phyloP scores from a whole-genome alignment of 1,140 invertebrate genomes.

The Pectinophora gossypiella region DNA sequence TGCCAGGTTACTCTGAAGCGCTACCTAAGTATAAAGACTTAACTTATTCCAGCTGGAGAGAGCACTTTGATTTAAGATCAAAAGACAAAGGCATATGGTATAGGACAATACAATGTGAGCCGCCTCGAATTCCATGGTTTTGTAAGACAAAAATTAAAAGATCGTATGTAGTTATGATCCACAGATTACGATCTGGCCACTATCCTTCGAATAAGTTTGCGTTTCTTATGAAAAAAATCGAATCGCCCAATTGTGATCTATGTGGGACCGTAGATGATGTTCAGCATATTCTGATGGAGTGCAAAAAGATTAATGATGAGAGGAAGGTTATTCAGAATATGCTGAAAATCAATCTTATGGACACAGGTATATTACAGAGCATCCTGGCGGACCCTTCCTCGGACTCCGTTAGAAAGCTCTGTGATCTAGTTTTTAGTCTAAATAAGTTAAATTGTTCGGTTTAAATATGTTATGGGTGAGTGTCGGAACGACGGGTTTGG shows the following conservation, averaged over 20 bases:
- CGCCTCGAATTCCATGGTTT: conserved; percentile 6
- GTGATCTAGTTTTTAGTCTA: no score
- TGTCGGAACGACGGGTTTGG: no score
- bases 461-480: no score
- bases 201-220: conserved; percentile 1
- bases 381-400: background rate
- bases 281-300: background rate
- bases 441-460: no score
- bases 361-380: background rate
- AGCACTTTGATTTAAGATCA: conserved; percentile 5
- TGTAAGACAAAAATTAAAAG: background rate
- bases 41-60: conserved; percentile 1
- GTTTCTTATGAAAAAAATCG: background rate
- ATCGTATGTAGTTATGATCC: background rate
- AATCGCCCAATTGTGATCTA: background rate
- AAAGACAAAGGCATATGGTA: conserved; percentile 1
- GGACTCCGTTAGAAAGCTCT: no score
- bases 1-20: background rate
- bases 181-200: background rate
- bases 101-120: conserved; percentile 1
- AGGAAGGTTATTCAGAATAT: background rate
- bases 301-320: background rate
- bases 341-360: background rate
- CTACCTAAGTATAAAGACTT: background rate
- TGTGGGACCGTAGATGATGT: background rate